phyloP scores from a whole-genome alignment of 2,888 invertebrate genomes.

The Salticus scenicus region DNA sequence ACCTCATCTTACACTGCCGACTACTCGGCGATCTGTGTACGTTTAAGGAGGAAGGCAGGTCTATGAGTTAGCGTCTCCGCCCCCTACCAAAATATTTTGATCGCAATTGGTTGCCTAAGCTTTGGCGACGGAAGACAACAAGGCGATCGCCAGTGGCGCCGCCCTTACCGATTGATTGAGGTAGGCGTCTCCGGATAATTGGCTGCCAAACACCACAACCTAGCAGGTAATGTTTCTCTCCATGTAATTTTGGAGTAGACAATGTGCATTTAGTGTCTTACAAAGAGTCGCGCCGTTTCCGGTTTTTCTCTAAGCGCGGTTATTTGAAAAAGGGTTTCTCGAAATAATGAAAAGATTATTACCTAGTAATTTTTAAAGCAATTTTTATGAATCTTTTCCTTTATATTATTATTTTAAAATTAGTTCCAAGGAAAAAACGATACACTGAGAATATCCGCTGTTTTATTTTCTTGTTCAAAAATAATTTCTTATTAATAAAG shows the following conservation, averaged over 20 bases:
- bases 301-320: neutral
- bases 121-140: conserved; percentile 54
- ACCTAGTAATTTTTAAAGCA: neutral
- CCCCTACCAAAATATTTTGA: conserved; percentile 4
- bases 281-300: conserved; percentile 1
- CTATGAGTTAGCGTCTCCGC: conserved; percentile 31
- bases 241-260: neutral
- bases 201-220: conserved; percentile 54
- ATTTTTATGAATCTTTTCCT: neutral
- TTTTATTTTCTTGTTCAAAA: too few relatives aligned
- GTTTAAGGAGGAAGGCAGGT: conserved; percentile 48
- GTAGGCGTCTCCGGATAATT: conserved; percentile 62
- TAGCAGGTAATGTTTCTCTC: conserved; percentile 48
- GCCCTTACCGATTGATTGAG: conserved; percentile 62
- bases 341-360: neutral
- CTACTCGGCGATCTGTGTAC: conserved; percentile 49
- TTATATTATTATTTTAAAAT: too few relatives aligned
- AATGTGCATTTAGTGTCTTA: neutral
- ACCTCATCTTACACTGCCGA: conserved; percentile 18
- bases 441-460: too few relatives aligned
- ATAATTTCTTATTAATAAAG: too few relatives aligned
- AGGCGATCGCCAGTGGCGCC: conserved; percentile 67
- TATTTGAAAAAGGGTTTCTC: neutral
- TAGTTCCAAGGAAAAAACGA: too few relatives aligned
- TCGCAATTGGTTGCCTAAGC: conserved; percentile 57